These are phyloP conservation scores for Carcharodon carcharias DNA, from an alignment of 2,797 vertebrate species.

Conservation along the genomic window DNA sequence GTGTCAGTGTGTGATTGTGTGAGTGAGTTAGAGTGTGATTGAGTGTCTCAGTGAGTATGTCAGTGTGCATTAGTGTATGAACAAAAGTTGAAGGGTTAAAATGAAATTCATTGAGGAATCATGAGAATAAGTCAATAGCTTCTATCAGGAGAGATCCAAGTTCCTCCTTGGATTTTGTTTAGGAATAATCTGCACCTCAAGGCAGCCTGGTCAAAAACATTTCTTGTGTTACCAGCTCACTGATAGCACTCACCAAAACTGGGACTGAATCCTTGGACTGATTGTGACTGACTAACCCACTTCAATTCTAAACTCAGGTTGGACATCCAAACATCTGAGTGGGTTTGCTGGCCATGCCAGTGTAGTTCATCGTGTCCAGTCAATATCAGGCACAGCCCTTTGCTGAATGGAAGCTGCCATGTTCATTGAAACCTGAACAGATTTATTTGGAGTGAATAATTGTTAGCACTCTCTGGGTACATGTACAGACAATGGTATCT, in stretches of 20 bases:
- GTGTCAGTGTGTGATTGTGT: not conserved
- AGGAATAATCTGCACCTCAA: not conserved
- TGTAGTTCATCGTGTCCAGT: not conserved
- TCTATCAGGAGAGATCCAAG: not conserved
- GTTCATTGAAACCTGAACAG: not conserved
- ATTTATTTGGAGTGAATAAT: not conserved
- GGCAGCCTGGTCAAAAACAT: not conserved
- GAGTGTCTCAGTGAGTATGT: constrained; percentile 39
- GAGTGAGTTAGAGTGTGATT: constrained; percentile 10
- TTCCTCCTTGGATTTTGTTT: not conserved
- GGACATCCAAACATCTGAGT: not conserved
- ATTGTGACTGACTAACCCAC: not conserved
- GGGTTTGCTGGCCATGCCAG: not conserved
- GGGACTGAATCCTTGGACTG: not conserved
- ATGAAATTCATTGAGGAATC: constrained; percentile 42
- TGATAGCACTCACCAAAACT: not conserved
- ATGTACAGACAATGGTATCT: not conserved
- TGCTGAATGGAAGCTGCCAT: not conserved
- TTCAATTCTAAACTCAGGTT: not conserved
- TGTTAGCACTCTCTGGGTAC: not conserved
- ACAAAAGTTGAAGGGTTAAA: constrained; percentile 43
- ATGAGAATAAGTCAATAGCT: constrained; percentile 39
- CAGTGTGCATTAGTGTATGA: constrained; percentile 44
- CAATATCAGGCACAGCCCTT: not conserved
- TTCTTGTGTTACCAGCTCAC: not conserved